Evolutionary conservation across 2,113 vertebrate species (phyloP), one percentile per base, ranked within the genome.

Genomic region (Microcebus griseorufus): DNA sequence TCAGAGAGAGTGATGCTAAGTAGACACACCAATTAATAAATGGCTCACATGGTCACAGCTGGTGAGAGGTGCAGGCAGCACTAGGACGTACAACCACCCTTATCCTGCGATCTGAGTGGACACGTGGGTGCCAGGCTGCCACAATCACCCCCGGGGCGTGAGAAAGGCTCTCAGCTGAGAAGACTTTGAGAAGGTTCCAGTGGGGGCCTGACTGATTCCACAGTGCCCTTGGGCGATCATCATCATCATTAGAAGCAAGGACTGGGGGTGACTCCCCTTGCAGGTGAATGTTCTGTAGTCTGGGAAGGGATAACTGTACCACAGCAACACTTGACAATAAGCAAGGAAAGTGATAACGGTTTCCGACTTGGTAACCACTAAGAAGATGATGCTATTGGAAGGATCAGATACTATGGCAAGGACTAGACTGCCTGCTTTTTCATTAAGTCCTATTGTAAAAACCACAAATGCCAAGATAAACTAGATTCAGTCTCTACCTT

Each of bases 261-360:
- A 25, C 9, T 3, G 2, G 27, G 16, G 14, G 34, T 5, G n/a
- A 79, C 23, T 67, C n/a, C 73, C 64, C 65, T 34, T 27, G 70
- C 67, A 83, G 32, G 0, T n/a, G 42, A 67, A 84, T 48, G 42
- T 55, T 92, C 16, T 48, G 37, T 85, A 78, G 45, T 53, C 53
- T 22, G 34, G 70, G 25, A 89, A 93, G 70, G 89, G 86, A 32
- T 91, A 22, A 88, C 37, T 84, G 85, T 67, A 65, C 60, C 64
- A n/a, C 5, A 45, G 32, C 27, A 62, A 13, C 23, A 65, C 23
- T 75, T 94, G 39, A 16, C 55, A 51, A 51, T 58, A 70, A 88
- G 18, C 34, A 51, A 60, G 73, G 25, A 75, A 88, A 84, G 81
- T 37, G 80, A n/a, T 67, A 64, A 16, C 4, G 14, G 73, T 48